Conservation (phyloP, 2,888 invertebrate species). For the Eupithecia inturbata region DNA sequence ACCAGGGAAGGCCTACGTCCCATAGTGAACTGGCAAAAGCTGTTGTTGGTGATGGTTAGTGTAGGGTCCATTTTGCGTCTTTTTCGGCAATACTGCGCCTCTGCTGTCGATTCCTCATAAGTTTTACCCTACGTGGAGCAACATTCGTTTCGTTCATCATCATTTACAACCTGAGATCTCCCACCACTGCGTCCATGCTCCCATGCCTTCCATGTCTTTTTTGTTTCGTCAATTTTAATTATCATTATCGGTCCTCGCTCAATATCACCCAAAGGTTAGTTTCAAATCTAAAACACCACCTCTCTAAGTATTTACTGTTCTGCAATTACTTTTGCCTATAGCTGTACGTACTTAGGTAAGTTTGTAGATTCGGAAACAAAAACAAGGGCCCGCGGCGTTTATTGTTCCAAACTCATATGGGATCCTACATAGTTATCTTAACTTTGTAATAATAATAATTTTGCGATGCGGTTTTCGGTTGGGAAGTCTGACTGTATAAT, state of each 20-base stretch:
- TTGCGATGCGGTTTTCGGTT: constrained; percentile 60
- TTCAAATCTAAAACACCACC: background rate
- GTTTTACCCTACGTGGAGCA: too few relatives aligned
- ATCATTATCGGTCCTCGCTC: background rate
- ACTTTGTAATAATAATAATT: constrained; percentile 63
- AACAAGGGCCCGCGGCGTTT: constrained; percentile 68
- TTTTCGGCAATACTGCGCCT: too few relatives aligned
- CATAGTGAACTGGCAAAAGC: too few relatives aligned
- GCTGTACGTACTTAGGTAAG: constrained; percentile 44
- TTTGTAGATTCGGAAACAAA: constrained; percentile 63
- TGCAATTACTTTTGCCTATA: constrained; percentile 5
- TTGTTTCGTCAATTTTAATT: background rate
- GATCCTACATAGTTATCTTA: constrained; percentile 52
- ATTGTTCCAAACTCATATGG: constrained; percentile 67
- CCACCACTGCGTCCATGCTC: too few relatives aligned
- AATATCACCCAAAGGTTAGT: background rate
- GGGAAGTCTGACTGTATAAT: constrained; percentile 40
- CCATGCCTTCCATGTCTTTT: too few relatives aligned
- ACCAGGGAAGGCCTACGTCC: too few relatives aligned
- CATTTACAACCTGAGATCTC: too few relatives aligned
- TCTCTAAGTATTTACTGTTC: background rate
- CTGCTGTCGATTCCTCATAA: too few relatives aligned
- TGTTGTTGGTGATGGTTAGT: too few relatives aligned
- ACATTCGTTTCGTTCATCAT: too few relatives aligned
- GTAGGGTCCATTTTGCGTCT: too few relatives aligned